A percentile compares a stretch with the other conserved stretches of the same genome.
These are phyloP conservation scores for Psylliodes chrysocephalus DNA, from an alignment of 2,888 invertebrate species.

Conservation along the genomic window DNA sequence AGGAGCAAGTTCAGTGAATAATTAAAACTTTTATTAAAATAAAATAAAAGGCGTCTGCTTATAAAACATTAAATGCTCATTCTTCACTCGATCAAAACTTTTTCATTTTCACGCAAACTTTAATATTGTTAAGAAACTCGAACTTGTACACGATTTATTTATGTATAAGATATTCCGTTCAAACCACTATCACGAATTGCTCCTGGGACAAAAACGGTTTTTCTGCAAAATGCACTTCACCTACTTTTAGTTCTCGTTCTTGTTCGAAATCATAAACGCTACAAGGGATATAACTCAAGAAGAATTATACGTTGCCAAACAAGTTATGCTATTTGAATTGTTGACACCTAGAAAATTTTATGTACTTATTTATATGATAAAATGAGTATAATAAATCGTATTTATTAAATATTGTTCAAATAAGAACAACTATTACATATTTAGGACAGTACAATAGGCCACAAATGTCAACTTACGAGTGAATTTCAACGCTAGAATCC, in stretches of 20 bases:
- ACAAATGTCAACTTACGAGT: too few relatives aligned
- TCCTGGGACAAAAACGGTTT: background rate
- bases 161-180: slow-evolving; percentile 19
- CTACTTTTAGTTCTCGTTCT: background rate
- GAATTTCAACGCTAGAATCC: too few relatives aligned
- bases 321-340: too few relatives aligned
- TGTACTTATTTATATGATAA: too few relatives aligned
- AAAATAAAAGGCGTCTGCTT: background rate
- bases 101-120: background rate
- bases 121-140: slow-evolving; percentile 8
- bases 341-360: too few relatives aligned
- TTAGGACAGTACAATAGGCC: too few relatives aligned
- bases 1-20: background rate
- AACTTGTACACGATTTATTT: slow-evolving; percentile 26
- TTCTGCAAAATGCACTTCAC: background rate
- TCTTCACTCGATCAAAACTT: background rate
- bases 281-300: background rate
- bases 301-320: too few relatives aligned
- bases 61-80: background rate
- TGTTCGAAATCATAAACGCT: background rate
- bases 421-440: too few relatives aligned
- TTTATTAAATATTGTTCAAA: too few relatives aligned
- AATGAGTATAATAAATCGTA: too few relatives aligned
- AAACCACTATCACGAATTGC: background rate
- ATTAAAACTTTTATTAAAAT: background rate